phyloP scores from a whole-genome alignment of 1,140 invertebrate species.

The Monochamus saltuarius region DNA sequence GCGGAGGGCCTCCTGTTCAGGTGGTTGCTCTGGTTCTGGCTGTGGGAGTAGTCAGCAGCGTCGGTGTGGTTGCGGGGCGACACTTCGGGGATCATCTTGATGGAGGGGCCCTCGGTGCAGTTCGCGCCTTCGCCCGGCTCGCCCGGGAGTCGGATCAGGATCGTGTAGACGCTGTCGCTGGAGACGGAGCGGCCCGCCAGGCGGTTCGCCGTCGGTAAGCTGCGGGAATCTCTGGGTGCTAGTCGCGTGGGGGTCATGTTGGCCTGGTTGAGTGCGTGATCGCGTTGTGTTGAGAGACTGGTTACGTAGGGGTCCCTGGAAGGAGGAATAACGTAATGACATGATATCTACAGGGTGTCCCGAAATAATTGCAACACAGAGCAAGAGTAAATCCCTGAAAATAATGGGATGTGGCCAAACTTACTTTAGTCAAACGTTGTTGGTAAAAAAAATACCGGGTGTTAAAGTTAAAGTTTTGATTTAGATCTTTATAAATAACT shows the following conservation, averaged over 20 bases:
- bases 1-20: slow-evolving; percentile 69
- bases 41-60: background rate
- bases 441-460: too few species aligned
- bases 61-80: background rate
- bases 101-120: slow-evolving; percentile 63
- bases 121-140: slow-evolving; percentile 57
- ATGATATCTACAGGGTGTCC: too few species aligned
- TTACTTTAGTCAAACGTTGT: too few species aligned
- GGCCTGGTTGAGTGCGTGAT: slow-evolving; percentile 37
- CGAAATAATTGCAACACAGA: too few species aligned
- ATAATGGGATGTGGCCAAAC: too few species aligned
- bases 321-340: slow-evolving; percentile 6
- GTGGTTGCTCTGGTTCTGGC: slow-evolving; percentile 48
- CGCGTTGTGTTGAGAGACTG: slow-evolving; percentile 38
- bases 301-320: slow-evolving; percentile 56
- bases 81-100: slow-evolving; percentile 82
- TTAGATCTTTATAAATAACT: too few species aligned
- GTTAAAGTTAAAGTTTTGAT: too few species aligned
- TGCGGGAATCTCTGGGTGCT: slow-evolving; percentile 48
- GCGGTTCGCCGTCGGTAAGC: slow-evolving; percentile 51
- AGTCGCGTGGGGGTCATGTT: slow-evolving; percentile 47
- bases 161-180: slow-evolving; percentile 84
- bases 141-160: slow-evolving; percentile 80
- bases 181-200: slow-evolving; percentile 65
- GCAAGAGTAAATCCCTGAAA: too few species aligned